Conservation (phyloP, 2,888 invertebrate genomes). For the Plebejus argus region DNA sequence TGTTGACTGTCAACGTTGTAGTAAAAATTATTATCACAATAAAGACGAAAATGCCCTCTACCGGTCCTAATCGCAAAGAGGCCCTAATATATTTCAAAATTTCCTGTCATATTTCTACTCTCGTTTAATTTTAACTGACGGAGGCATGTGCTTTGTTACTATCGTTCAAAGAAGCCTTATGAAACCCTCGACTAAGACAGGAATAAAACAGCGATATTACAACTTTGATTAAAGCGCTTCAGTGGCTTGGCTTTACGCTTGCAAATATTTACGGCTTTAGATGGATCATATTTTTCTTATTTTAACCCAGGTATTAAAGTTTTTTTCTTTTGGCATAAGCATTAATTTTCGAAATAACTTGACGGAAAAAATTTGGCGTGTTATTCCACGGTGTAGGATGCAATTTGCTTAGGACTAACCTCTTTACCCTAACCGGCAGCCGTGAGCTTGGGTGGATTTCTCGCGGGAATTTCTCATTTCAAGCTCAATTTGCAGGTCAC, state of each 20-base stretch:
- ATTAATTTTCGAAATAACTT: slow-evolving; percentile 2
- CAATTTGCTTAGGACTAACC: slow-evolving; percentile 72
- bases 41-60: too few species aligned
- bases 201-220: slow-evolving; percentile 41
- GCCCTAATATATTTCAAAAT: slow-evolving; percentile 26
- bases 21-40: too few species aligned
- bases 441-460: slow-evolving; percentile 52
- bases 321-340: slow-evolving; percentile 40
- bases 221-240: slow-evolving; percentile 42
- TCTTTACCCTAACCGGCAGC: slow-evolving; percentile 56
- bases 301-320: slow-evolving; percentile 34
- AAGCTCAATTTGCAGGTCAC: slow-evolving; percentile 68
- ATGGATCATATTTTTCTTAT: slow-evolving; percentile 33
- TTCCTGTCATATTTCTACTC: slow-evolving; percentile 40
- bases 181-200: slow-evolving; percentile 40
- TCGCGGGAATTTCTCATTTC: slow-evolving; percentile 66
- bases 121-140: slow-evolving; percentile 51
- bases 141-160: slow-evolving; percentile 52
- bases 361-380: slow-evolving; percentile 45
- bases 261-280: slow-evolving; percentile 43
- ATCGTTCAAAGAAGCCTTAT: slow-evolving; percentile 55
- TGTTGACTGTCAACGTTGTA: too few species aligned
- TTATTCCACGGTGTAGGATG: slow-evolving; percentile 56
- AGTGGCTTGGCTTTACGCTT: slow-evolving; percentile 48
- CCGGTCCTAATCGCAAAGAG: background rate